Conservation (phyloP, 2,888 invertebrate species). For the Lycophotia porphyrea region DNA sequence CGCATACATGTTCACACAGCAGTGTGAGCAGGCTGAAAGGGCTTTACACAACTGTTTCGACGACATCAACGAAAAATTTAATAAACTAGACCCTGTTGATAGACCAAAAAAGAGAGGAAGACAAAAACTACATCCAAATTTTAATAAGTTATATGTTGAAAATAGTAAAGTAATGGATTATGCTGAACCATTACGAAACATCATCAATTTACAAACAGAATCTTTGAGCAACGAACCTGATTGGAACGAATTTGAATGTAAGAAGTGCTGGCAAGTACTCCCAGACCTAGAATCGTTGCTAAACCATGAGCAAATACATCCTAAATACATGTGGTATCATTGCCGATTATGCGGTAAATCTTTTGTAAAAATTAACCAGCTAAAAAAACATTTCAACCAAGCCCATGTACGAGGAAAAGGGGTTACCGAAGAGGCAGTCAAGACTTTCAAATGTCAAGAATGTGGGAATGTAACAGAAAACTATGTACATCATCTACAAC, state of each 20-base stretch:
- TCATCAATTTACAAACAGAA: slow-evolving; percentile 75
- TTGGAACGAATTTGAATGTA: slow-evolving; percentile 79
- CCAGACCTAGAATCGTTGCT: slow-evolving; percentile 77
- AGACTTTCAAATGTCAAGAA: slow-evolving; percentile 75
- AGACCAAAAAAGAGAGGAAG: slow-evolving; percentile 79
- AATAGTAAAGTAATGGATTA: slow-evolving; percentile 82
- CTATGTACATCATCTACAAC: slow-evolving; percentile 77
- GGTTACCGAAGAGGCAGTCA: slow-evolving; percentile 17
- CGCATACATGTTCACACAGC: slow-evolving; percentile 84
- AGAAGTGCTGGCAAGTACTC: slow-evolving; percentile 82
- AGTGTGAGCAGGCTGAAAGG: slow-evolving; percentile 82
- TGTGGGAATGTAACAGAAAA: slow-evolving; percentile 73
- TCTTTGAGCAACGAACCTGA: slow-evolving; percentile 61
- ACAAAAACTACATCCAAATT: slow-evolving; percentile 80
- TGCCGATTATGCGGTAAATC: slow-evolving; percentile 83
- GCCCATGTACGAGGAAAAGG: slow-evolving; percentile 62
- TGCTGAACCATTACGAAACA: slow-evolving; percentile 81
- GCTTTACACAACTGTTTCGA: slow-evolving; percentile 83
- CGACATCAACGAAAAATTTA: slow-evolving; percentile 82
- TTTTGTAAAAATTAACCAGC: slow-evolving; percentile 77
- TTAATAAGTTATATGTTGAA: slow-evolving; percentile 76
- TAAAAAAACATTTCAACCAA: slow-evolving; percentile 76
- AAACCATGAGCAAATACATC: slow-evolving; percentile 82
- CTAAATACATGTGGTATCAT: slow-evolving; percentile 84
- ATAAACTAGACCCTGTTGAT: slow-evolving; percentile 82